Evolutionary conservation across 1,140 invertebrate species (phyloP).

Genomic region (Cataglyphis hispanica): DNA sequence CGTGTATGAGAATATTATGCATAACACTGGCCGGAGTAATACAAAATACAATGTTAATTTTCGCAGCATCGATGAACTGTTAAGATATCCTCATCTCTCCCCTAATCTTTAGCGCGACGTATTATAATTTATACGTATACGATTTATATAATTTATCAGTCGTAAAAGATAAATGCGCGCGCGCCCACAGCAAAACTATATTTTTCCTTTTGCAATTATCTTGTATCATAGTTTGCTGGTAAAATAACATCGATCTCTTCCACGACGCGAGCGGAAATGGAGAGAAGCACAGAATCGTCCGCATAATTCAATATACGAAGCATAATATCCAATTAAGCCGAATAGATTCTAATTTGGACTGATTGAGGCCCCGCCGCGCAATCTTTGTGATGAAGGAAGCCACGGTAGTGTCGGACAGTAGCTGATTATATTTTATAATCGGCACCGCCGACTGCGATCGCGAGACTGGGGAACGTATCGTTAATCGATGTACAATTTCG

Average conservation of each 20-base stretch:
- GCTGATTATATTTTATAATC: constrained; percentile 81
- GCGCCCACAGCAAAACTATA: neutral
- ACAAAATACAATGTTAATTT: constrained; percentile 21
- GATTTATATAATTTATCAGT: neutral
- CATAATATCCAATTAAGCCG: constrained; percentile 83
- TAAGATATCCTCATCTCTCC: neutral
- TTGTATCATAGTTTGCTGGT: neutral
- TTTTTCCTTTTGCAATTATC: neutral
- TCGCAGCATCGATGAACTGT: constrained; percentile 3
- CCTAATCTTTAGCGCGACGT: neutral
- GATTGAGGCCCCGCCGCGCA: constrained; percentile 77
- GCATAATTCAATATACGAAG: constrained; percentile 75
- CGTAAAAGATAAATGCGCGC: neutral
- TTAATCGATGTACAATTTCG: constrained; percentile 47
- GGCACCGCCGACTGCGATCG: constrained; percentile 15
- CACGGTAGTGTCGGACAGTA: constrained; percentile 68
- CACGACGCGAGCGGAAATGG: constrained; percentile 16
- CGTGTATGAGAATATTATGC: constrained; percentile 24
- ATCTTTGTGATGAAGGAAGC: constrained; percentile 77
- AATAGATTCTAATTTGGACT: constrained; percentile 83
- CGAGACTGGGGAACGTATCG: constrained; percentile 19
- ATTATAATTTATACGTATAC: neutral
- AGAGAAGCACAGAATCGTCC: constrained; percentile 60
- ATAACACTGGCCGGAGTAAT: neutral
- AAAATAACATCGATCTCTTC: constrained; percentile 12